Base-by-base conservation (phyloP, 1,140 invertebrate genomes). In the Tetraneura akinire region DNA sequence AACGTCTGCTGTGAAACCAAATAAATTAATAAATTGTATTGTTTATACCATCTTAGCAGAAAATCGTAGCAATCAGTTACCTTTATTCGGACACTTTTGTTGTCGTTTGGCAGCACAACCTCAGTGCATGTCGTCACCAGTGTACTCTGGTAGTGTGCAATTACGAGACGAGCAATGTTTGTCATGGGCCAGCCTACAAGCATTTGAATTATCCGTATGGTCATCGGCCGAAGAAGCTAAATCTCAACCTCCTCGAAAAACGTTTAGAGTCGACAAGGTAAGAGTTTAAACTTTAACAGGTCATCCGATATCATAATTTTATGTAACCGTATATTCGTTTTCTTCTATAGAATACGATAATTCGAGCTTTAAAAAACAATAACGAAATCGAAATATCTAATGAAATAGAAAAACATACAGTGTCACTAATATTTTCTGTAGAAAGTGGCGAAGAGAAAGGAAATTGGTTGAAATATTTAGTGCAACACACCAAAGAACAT, bases 41-140 rank as follows among this genome's bases (percentile, higher is more conserved):
- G 23, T 37, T n/a, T 18, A 45, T 80, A 47, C 81, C 80, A 51
- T n/a, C 81, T 83, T 84, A n/a, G 29, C 83, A 88, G 89, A 89
- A 78, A 88, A 88, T 76, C 87, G 87, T 74, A 85, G 86, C 76
- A 86, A 88, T 80, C 86, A 89, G 81, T 85, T 92, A 80, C 91
- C 91, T 21, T 84, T 93, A 26, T 93, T 92, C 84, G 91, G 91
- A 13, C 90, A 92, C 83, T 92, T 92, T 83, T 93, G 91, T 83
- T 92, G 91, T 85, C 89, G 91, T 62, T 85, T 93, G 51, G 91
- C 91, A 5, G 90, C 90, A 49, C 88, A 90, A 82, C 91, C 91
- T 10, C 87, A 91, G 68, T 91, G 89, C 84, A 85, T 90, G 21
- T 85, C 86, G 32, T 87, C 89, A 81, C 88, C 90, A 78, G 84